phyloP scores from a whole-genome alignment of 1,140 invertebrate genomes.

The Laodelphax striatellus region DNA sequence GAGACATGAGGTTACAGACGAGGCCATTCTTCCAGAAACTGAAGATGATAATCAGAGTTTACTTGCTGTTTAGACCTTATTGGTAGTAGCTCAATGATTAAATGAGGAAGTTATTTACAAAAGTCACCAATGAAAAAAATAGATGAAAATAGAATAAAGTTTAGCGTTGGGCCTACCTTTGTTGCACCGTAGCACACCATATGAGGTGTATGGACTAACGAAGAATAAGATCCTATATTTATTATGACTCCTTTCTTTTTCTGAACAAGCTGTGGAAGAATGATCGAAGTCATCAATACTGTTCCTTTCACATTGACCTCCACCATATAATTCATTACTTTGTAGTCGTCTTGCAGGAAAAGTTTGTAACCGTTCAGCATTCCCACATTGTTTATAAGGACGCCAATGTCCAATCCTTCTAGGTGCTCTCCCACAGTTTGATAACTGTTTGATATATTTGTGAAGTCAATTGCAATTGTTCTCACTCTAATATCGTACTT shows the following conservation, averaged over 20 bases:
- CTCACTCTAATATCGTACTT: constrained; percentile 63
- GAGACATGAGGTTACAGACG: too few relatives aligned
- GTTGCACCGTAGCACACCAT: constrained; percentile 74
- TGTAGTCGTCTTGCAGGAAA: constrained; percentile 55
- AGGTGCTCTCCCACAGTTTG: constrained; percentile 58
- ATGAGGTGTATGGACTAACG: constrained; percentile 62
- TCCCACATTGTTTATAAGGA: constrained; percentile 93
- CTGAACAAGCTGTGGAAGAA: constrained; percentile 78
- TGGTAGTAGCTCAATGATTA: too few relatives aligned
- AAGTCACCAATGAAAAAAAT: too few relatives aligned
- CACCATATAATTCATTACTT: constrained; percentile 23
- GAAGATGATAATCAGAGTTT: too few relatives aligned
- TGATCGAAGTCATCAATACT: constrained; percentile 48
- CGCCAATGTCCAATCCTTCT: constrained; percentile 68
- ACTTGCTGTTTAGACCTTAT: too few relatives aligned
- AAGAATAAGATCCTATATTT: constrained; percentile 77
- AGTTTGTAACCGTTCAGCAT: constrained; percentile 72
- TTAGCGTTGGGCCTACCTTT: constrained; percentile 44
- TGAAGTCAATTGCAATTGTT: constrained; percentile 72
- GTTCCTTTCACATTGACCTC: constrained; percentile 45
- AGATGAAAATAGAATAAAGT: too few relatives aligned
- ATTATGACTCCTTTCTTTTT: constrained; percentile 74
- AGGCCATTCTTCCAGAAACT: too few relatives aligned
- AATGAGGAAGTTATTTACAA: too few relatives aligned
- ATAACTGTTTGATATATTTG: constrained; percentile 54